phyloP scores from a whole-genome alignment of 2,113 vertebrate species.

The Equus przewalskii region DNA sequence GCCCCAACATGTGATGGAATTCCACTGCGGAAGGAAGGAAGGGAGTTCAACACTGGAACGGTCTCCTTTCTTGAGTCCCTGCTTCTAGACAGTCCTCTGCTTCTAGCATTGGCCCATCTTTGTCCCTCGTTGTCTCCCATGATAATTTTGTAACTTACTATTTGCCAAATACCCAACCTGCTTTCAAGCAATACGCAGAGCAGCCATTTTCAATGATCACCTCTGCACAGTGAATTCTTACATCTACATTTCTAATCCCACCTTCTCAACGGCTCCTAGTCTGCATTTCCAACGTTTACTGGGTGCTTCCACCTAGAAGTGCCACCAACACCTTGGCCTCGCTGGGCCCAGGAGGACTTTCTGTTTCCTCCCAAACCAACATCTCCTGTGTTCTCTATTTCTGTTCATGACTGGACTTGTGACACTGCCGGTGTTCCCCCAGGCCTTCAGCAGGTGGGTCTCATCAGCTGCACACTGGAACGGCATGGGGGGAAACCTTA shows the following conservation, averaged over 20 bases:
- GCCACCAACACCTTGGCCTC: neutral
- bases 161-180: neutral
- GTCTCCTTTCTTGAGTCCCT: neutral
- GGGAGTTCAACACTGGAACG: neutral
- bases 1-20: neutral
- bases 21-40: neutral
- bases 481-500: no score
- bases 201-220: neutral
- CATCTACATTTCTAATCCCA: neutral
- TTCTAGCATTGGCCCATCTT: neutral
- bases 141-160: neutral
- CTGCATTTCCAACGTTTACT: neutral
- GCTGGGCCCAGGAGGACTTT: neutral
- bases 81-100: fast-evolving
- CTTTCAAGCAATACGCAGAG: neutral
- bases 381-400: neutral
- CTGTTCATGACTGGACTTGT: neutral
- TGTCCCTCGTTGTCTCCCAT: neutral
- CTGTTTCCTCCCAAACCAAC: neutral
- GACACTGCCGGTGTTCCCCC: neutral
- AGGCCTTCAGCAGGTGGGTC: neutral
- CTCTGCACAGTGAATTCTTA: neutral
- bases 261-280: neutral
- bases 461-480: neutral
- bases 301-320: neutral